Conservation (phyloP, 2,113 vertebrate species). For the Epinephelus cyanopodus region DNA sequence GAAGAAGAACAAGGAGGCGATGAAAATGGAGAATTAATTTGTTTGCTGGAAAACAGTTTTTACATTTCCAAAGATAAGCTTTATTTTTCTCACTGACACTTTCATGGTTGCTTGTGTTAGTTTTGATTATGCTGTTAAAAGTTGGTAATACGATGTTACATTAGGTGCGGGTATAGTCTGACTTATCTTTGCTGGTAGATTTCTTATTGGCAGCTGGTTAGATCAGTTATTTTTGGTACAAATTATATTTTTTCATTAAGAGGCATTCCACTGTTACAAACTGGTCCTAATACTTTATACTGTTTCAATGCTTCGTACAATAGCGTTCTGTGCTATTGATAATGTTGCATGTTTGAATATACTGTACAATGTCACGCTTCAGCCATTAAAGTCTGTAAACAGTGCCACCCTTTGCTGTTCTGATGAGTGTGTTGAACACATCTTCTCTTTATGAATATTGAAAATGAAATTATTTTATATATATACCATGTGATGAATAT, state of each 20-base stretch:
- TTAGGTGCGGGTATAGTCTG: constrained; percentile 1
- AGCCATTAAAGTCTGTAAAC: constrained; percentile 35
- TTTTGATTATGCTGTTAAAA: constrained; percentile 80
- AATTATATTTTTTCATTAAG: constrained; percentile 33
- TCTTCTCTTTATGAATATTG: neutral
- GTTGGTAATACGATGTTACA: constrained; percentile 58
- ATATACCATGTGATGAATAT: neutral
- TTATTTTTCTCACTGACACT: constrained; percentile 64
- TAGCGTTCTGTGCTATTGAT: constrained; percentile 13
- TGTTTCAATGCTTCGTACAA: constrained; percentile 11
- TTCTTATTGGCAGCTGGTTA: constrained; percentile 66
- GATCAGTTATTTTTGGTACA: constrained; percentile 7
- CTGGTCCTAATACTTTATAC: neutral
- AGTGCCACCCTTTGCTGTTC: neutral
- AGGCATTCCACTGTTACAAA: constrained; percentile 9
- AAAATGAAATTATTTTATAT: neutral
- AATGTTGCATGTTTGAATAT: constrained; percentile 18
- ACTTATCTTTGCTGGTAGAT: constrained; percentile 3
- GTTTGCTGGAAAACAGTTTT: constrained; percentile 51
- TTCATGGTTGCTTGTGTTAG: constrained; percentile 45
- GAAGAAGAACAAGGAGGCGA: constrained; percentile 94
- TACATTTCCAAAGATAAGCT: constrained; percentile 89
- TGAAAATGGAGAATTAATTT: constrained; percentile 86
- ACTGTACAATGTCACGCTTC: neutral
- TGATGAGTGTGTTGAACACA: neutral